Evolutionary conservation across 1,140 invertebrate species (phyloP), one percentile per base, ranked within the genome.

Genomic region (Probaryconus sp.): DNA sequence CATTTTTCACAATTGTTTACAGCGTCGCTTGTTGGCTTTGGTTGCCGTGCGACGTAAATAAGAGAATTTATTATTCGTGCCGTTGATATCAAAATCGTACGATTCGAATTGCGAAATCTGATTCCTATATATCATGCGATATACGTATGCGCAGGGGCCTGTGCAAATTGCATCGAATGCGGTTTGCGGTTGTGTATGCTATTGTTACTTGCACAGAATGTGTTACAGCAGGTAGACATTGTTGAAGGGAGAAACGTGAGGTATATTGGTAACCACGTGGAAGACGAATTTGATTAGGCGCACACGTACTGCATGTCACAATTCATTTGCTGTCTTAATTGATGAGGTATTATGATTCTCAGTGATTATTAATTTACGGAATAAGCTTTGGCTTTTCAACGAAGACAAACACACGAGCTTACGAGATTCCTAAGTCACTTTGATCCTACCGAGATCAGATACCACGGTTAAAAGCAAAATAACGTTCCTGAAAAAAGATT

Each of bases 171-270:
- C 51, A 75, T 69, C 60, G 45, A 69, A 69, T 60, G 72, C 33
- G 72, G 72, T 75, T 56, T 69, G 72, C 47, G 72, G 72, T 65
- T 67, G 65, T 76, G 72, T 75, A 47, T 65, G 33, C 61, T 43
- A 70, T 65, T 76, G 72, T 76, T 70, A 70, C 65, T 70, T 61
- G 60, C 33, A 55, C 20, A 76, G 72, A 70, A 76, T 76, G 60
- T 53, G 60, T 74, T 74, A 63, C 61, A 61, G 48, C 56, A 64
- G 64, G 37, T 69, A 75, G 33, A 69, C 58, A 68, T 56, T 68
- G 71, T 56, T 53, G 64, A 75, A 75, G 58, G 51, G 58, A 37
- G 31, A 17, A 61, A 70, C 53, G 16, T 64, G 71, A 58, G 64
- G 45, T 75, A 56, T 60, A 75, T 75, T 64, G 42, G 56, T 58